A percentile compares a stretch with the other conserved stretches of the same genome.
These are phyloP conservation scores for Diorhabda sublineata DNA, from an alignment of 1,140 invertebrate species.

Conservation along the genomic window DNA sequence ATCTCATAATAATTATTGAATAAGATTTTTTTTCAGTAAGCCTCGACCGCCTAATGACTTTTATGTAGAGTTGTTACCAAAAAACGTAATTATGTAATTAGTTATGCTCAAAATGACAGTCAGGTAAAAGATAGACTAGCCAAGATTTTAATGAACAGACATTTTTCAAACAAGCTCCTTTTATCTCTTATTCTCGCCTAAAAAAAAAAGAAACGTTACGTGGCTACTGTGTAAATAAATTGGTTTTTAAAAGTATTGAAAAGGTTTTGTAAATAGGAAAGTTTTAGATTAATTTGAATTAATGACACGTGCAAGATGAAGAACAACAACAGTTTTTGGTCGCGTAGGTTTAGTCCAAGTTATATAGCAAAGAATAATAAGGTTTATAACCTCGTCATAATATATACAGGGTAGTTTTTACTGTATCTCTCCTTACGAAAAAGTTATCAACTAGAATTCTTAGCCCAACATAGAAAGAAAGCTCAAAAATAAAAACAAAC, in stretches of 20 bases:
- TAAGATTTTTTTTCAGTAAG: conserved; percentile 30
- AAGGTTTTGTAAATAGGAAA: not conserved
- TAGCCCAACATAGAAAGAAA: too few species aligned
- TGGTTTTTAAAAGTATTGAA: not conserved
- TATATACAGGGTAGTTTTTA: too few species aligned
- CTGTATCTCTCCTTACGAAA: too few species aligned
- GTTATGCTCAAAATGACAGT: conserved; percentile 44
- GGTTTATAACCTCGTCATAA: too few species aligned
- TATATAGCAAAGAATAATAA: too few species aligned
- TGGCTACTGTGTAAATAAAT: not conserved
- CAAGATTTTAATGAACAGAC: conserved; percentile 36
- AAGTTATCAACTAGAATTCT: too few species aligned
- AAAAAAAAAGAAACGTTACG: not conserved
- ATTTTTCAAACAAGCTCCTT: conserved; percentile 27
- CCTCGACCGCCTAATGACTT: conserved; percentile 30
- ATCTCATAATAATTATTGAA: conserved; percentile 38
- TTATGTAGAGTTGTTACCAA: conserved; percentile 29
- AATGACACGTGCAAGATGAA: too few species aligned
- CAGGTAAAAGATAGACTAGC: conserved; percentile 40
- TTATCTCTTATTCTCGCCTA: not conserved
- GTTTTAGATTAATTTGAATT: not conserved
- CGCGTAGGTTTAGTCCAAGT: too few species aligned
- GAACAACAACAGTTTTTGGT: too few species aligned
- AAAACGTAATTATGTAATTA: conserved; percentile 46
- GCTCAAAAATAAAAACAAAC: too few species aligned